A percentile compares a stretch with the other conserved stretches of the same genome.
Conservation (phyloP, 2,797 vertebrate genomes). For the Characodon lateralis region DNA sequence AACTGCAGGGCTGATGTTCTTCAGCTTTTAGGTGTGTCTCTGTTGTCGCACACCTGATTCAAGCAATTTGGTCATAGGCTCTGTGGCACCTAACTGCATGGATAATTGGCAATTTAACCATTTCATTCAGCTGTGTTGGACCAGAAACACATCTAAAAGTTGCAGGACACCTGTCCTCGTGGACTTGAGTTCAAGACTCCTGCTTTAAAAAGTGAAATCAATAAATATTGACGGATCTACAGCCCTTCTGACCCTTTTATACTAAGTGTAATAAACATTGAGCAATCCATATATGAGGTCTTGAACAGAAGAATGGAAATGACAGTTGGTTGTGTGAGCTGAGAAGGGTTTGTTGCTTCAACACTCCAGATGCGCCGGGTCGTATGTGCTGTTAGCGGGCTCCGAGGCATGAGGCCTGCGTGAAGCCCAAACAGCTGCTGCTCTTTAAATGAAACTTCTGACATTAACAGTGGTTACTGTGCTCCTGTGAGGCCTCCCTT, state of each 20-base stretch:
- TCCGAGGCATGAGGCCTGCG: conserved; percentile 55
- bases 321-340: conserved; percentile 7
- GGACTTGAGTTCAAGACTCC: neutral
- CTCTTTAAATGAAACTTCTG: conserved; percentile 83
- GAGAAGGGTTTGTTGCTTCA: conserved; percentile 31
- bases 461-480: conserved; percentile 81
- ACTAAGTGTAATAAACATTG: conserved; percentile 27
- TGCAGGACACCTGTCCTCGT: neutral
- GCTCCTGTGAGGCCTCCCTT: conserved; percentile 79
- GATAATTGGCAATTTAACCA: neutral
- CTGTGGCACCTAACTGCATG: neutral
- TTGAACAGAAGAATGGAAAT: conserved; percentile 13
- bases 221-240: conserved; percentile 15
- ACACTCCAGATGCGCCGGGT: conserved; percentile 76
- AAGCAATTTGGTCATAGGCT: too few relatives aligned
- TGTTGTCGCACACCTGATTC: neutral
- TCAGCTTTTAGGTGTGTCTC: neutral
- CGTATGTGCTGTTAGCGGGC: conserved; percentile 57
- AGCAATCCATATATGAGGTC: conserved; percentile 7
- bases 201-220: conserved; percentile 14
- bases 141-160: conserved; percentile 16
- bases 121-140: conserved; percentile 9
- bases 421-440: conserved; percentile 80
- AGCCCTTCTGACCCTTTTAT: neutral
- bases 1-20: neutral